These are phyloP conservation scores for Syngnathus floridae DNA, from an alignment of 2,113 vertebrate genomes.

Conservation along the genomic window DNA sequence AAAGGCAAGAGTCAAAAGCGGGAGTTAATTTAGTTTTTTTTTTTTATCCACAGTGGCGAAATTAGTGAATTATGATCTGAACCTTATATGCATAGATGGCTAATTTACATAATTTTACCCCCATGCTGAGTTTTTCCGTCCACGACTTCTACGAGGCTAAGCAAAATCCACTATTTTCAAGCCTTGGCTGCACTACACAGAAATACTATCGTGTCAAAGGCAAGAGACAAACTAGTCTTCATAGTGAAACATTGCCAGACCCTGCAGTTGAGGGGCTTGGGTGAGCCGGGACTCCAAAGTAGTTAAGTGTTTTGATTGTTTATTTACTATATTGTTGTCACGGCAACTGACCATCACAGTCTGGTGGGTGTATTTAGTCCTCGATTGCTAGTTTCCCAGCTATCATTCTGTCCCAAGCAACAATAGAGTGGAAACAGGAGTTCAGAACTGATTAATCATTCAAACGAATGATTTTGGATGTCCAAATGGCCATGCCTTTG, in stretches of 20 bases:
- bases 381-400: too few species aligned
- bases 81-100: not conserved
- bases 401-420: too few species aligned
- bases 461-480: not conserved
- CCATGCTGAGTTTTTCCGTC: not conserved
- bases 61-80: not conserved
- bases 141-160: not conserved
- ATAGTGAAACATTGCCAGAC: too few species aligned
- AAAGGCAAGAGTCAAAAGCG: not conserved
- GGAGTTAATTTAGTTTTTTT: not conserved
- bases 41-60: not conserved
- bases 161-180: not conserved
- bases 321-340: too few species aligned
- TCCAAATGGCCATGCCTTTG: not conserved
- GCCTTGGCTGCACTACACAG: not conserved
- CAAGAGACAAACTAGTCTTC: not conserved
- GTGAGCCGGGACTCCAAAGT: too few species aligned
- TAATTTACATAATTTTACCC: not conserved
- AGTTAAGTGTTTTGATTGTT: too few species aligned
- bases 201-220: not conserved
- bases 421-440: not conserved
- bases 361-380: too few species aligned
- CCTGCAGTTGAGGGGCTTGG: too few species aligned
- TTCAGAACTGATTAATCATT: not conserved
- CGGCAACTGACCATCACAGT: too few species aligned